Base-by-base conservation (phyloP, 2,113 vertebrate genomes). In the Oenanthe melanoleuca region DNA sequence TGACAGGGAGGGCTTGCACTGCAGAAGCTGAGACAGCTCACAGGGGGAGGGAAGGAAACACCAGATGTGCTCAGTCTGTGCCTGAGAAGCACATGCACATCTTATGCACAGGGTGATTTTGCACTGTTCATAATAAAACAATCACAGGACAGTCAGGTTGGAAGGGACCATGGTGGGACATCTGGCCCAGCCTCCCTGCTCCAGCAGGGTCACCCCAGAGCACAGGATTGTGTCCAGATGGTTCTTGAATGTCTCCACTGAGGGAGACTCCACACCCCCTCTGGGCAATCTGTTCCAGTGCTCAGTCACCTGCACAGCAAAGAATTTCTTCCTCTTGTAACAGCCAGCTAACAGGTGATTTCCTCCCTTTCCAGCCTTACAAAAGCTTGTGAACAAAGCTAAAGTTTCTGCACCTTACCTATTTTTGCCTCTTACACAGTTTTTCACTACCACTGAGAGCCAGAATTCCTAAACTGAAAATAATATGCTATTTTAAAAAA, bases 191-290 rank as follows among this genome's bases (percentile, higher is more conserved):
- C 24, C 38, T 67, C 24, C 29, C 70, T 55, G 47, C 24, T 47
- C 38, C 5, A 19, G 20, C 38, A 74, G 69, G 38, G 29, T 0
- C 55, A 78, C 24, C 19, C 64, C 55, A 86, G 64, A 70, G n/a
- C 61, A 47, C n/a, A 61, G 47, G 14, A 31, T 1, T 66, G 69
- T 11, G 3, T 5, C 60, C 61, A 47, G 29, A 61, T 6, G 5
- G n/a, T 8, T 10, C 55, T 11, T 3, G 24, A 40, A 3, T 26
- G 11, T 34, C 21, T 40, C 14, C n/a, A 26, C 0, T 5, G 6
- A 74, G 24, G 53, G 20, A 29, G 28, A 34, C 24, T 22, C 38
- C 53, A 34, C 28, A 53, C 0, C 20, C 24, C 45, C 45, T 67
- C 28, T 31, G 69, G 24, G 1, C 45, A 59, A 31, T 7, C 38